Conservation (phyloP, 2,888 invertebrate species). For the Eubasilissa splendida region DNA sequence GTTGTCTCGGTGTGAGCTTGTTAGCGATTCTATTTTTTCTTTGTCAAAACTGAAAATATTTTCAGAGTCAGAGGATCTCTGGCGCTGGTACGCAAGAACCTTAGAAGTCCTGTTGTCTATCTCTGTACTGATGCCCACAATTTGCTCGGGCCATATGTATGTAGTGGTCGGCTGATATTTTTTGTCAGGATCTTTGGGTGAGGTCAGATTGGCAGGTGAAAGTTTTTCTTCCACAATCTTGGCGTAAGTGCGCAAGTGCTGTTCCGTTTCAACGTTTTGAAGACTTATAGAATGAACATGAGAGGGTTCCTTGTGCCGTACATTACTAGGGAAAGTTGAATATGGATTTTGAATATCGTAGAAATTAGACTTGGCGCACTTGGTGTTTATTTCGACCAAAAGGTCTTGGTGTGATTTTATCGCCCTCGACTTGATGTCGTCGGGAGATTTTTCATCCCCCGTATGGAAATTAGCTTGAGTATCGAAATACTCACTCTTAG, state of each 20-base stretch:
- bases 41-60: slow-evolving; percentile 85
- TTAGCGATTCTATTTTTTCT: slow-evolving; percentile 81
- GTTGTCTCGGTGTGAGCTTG: slow-evolving; percentile 70
- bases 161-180: slow-evolving; percentile 63
- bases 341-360: slow-evolving; percentile 76
- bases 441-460: slow-evolving; percentile 65
- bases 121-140: slow-evolving; percentile 71
- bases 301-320: slow-evolving; percentile 73
- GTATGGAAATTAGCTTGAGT: slow-evolving; percentile 69
- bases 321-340: slow-evolving; percentile 76
- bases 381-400: slow-evolving; percentile 69
- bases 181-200: slow-evolving; percentile 55
- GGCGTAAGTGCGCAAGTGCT: slow-evolving; percentile 71
- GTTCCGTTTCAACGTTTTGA: slow-evolving; percentile 81
- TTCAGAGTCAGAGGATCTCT: slow-evolving; percentile 79
- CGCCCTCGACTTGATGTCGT: slow-evolving; percentile 71
- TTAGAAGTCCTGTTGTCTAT: slow-evolving; percentile 68
- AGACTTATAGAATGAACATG: slow-evolving; percentile 80
- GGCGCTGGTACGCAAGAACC: slow-evolving; percentile 72
- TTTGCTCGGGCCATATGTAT: slow-evolving; percentile 74
- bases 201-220: slow-evolving; percentile 65
- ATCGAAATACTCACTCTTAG: slow-evolving; percentile 76
- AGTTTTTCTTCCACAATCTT: slow-evolving; percentile 72
- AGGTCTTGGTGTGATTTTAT: slow-evolving; percentile 76
- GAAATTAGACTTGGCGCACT: slow-evolving; percentile 64